Conservation (phyloP, 1,140 invertebrate species). For the Argopecten irradians region DNA sequence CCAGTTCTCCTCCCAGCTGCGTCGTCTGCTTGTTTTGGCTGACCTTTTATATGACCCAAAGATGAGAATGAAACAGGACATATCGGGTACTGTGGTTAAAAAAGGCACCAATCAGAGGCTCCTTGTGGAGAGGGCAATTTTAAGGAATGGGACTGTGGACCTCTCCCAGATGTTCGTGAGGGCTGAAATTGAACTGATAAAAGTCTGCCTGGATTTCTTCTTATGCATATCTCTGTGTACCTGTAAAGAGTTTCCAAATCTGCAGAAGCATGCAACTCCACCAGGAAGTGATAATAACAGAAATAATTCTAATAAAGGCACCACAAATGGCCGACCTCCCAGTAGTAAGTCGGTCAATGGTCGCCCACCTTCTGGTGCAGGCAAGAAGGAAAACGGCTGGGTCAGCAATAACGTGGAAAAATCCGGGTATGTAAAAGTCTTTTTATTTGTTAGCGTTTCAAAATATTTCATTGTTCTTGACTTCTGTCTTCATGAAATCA, state of each 20-base stretch:
- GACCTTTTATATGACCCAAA: constrained; percentile 10
- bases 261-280: constrained; percentile 3
- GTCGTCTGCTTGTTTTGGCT: constrained; percentile 21
- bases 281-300: background rate
- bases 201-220: constrained; percentile 48
- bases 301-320: background rate
- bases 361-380: background rate
- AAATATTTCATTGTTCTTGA: too few species aligned
- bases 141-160: constrained; percentile 40
- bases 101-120: background rate
- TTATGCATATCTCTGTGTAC: constrained; percentile 55
- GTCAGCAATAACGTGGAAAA: background rate
- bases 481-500: background rate
- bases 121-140: constrained; percentile 1
- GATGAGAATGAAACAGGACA: background rate
- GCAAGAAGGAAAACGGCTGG: background rate
- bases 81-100: background rate
- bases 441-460: too few species aligned
- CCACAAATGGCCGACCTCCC: background rate
- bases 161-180: constrained; percentile 33
- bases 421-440: background rate
- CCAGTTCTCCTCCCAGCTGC: constrained; percentile 50
- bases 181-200: constrained; percentile 52
- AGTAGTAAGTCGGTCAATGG: background rate
- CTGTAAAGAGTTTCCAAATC: constrained; percentile 46